Evolutionary conservation across 2,113 vertebrate genomes (phyloP), one percentile per base, ranked within the genome.

Genomic region (Stigmatopora nigra): DNA sequence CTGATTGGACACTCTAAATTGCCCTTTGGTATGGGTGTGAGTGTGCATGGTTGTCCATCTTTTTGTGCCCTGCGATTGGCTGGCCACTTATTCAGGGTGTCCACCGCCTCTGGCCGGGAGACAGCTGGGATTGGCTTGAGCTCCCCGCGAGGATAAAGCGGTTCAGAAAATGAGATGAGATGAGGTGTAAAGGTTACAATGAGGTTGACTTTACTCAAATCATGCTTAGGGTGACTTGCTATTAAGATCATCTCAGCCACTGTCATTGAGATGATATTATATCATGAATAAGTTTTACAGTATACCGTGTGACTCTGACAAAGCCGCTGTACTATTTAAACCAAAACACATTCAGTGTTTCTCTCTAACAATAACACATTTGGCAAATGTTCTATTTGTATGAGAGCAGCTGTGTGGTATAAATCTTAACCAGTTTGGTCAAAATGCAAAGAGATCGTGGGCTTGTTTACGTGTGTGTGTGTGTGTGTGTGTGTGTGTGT

Each of bases 361-460:
- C 45, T 63, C 64, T 63, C 64, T 56, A 73, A 47, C 70, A 71
- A 72, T 47, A 41, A 65, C 70, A 76, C 10, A 1, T 67, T 64
- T 20, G 62, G 71, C 68, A 67, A 73, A 78, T 62, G 48, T 36
- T 57, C 57, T 31, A 55, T 56, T 71, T 70, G 71, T 44, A 44
- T 22, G 5, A 66, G 69, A 65, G 2, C 81, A 80, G 83, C 81
- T 87, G 85, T 67, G 49, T 38, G 57, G 44, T 20, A 67, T 80
- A 70, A 72, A 74, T 74, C 63, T 69, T 2, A 53, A 56, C 45
- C 22, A 61, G 48, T 80, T 78, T 81, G 61, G 63, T 72, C 55
- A 68, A 65, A 77, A 73, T 56, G 79, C 71, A 47, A n/a, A 44
- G 15, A 53, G 62, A 25, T 49, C 13, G 41, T 64, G 61, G 38